phyloP scores from a whole-genome alignment of 2,113 vertebrate species.

The Cyanistes caeruleus region DNA sequence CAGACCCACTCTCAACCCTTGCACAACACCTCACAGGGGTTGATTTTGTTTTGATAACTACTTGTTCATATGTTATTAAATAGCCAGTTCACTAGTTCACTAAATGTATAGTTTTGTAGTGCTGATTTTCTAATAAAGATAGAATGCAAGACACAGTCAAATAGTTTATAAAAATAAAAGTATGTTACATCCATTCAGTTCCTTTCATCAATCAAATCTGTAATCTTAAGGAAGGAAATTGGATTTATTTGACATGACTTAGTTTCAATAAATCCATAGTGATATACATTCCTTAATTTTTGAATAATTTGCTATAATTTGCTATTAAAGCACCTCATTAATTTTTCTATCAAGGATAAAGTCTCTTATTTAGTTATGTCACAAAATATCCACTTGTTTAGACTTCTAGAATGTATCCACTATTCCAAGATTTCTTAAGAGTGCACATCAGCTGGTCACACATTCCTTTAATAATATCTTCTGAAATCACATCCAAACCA shows the following conservation, averaged over 20 bases:
- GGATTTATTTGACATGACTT: background rate
- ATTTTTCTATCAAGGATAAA: background rate
- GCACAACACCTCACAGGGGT: rapidly evolving
- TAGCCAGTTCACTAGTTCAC: background rate
- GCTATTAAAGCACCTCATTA: background rate
- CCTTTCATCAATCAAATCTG: background rate
- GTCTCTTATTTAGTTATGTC: background rate
- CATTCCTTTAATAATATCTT: background rate
- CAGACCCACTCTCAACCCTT: background rate
- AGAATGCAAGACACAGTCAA: background rate
- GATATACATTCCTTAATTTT: background rate
- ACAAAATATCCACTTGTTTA: background rate
- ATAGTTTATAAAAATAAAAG: background rate
- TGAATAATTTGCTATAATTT: background rate
- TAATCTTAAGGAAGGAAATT: background rate
- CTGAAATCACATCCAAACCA: background rate
- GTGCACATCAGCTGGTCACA: background rate
- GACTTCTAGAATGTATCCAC: background rate
- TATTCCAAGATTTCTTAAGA: background rate
- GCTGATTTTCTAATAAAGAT: background rate
- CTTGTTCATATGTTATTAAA: background rate
- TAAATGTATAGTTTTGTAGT: background rate
- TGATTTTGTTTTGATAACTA: background rate
- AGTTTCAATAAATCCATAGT: background rate
- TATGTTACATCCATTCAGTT: background rate